phyloP scores from a whole-genome alignment of 2,113 vertebrate genomes.

The Nothoprocta pentlandii region DNA sequence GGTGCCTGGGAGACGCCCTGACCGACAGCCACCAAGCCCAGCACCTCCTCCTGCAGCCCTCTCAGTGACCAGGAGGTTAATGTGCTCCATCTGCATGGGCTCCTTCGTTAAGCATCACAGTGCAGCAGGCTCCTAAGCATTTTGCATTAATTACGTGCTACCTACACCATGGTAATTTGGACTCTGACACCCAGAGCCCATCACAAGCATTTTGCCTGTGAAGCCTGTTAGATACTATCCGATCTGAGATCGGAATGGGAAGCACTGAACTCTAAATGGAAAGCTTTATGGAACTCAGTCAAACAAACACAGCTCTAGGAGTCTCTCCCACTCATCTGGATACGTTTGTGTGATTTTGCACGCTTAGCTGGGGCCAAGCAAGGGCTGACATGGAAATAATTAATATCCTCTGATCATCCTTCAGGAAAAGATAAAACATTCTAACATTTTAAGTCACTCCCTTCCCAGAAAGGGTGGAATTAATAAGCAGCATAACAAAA shows the following conservation, averaged over 20 bases:
- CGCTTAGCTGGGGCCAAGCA: neutral
- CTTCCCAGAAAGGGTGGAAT: neutral
- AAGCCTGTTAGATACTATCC: neutral
- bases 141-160: neutral
- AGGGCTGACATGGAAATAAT: neutral
- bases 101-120: neutral
- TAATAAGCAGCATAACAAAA: constrained; percentile 6
- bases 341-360: neutral
- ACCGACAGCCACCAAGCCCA: neutral
- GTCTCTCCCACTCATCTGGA: neutral
- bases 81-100: neutral
- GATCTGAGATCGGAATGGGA: neutral
- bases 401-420: neutral
- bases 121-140: no score
- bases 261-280: neutral
- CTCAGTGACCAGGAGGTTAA: neutral
- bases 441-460: neutral
- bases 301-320: neutral
- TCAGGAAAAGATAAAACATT: neutral
- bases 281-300: neutral
- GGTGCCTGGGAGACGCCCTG: accelerated
- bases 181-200: neutral
- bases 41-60: neutral
- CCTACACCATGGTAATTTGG: neutral
- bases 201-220: accelerated